These are phyloP conservation scores for Epizoanthus stellaris DNA, from an alignment of 92 coral and sea anemone species.

Conservation along the genomic window DNA sequence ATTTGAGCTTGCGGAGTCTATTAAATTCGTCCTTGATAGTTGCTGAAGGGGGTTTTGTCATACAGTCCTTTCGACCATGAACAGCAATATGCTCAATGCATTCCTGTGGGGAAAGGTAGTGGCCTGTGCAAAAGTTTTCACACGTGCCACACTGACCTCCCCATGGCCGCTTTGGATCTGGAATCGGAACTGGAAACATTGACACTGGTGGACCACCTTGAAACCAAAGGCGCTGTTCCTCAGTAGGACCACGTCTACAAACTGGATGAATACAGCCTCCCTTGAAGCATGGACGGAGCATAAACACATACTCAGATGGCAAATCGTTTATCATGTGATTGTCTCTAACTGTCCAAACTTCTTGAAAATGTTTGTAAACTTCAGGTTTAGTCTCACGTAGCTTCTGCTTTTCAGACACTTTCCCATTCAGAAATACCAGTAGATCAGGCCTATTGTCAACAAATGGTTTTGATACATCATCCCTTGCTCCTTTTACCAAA, in stretches of 20 bases:
- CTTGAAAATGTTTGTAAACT: slow-evolving; percentile 22
- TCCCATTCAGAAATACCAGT: slow-evolving; percentile 35
- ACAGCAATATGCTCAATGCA: slow-evolving; percentile 26
- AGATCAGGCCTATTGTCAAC: slow-evolving; percentile 33
- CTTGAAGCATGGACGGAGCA: slow-evolving; percentile 21
- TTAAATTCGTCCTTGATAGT: slow-evolving; percentile 6
- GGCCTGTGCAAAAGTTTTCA: slow-evolving; percentile 38
- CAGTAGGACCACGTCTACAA: slow-evolving; percentile 2
- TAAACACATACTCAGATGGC: slow-evolving; percentile 27
- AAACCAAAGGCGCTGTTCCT: slow-evolving; percentile 35
- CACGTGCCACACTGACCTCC: slow-evolving; percentile 22
- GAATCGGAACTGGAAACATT: slow-evolving; percentile 48
- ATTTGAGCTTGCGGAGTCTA: background rate
- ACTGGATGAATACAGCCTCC: slow-evolving; percentile 12
- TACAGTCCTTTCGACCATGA: slow-evolving; percentile 36
- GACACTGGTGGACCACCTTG: slow-evolving; percentile 37
- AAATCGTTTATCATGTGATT: slow-evolving; percentile 26
- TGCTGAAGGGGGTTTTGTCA: background rate
- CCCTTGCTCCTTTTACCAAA: slow-evolving; percentile 36
- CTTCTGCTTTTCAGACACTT: slow-evolving; percentile 29
- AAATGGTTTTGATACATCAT: slow-evolving; percentile 18
- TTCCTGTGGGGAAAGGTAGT: slow-evolving; percentile 41
- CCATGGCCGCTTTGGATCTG: slow-evolving; percentile 38
- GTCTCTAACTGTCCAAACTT: slow-evolving; percentile 36
- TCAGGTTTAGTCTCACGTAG: slow-evolving; percentile 41